Evolutionary conservation across 2,888 invertebrate genomes (phyloP), one percentile per base, ranked within the genome.

Genomic region (Eulithis prunata): DNA sequence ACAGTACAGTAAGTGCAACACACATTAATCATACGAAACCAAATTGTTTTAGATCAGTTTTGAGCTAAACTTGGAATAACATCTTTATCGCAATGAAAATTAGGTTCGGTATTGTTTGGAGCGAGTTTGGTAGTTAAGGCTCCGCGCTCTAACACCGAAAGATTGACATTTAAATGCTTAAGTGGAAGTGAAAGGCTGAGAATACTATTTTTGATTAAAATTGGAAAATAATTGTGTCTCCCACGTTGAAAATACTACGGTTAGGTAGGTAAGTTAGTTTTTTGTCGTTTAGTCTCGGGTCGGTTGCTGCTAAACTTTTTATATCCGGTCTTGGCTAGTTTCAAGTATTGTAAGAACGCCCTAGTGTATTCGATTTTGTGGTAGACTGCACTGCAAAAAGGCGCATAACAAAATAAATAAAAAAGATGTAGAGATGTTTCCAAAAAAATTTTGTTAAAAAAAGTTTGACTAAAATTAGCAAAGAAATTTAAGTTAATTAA

Each of bases 151-250:
- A 78, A 81, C 77, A 81, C 79, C 76, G 76, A 81, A 81, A 92
- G 92, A 93, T 92, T 91, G 92, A 93, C 92, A 93, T 93, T 91
- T 93, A 92, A 93, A 92, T 91, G 85, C 83, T 89, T 90, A 90
- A 90, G 89, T 90, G 90, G 92, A 92, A 91, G 92, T 89, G 92
- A 93, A 92, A 92, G 89, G 88, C 84, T 84, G 84, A 84, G 85
- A 86, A 87, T 86, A 87, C 84, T 90, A 90, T 91, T 92, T 92
- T 91, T 90, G 91, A 93, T 92, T 92, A 91, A 92, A 93, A 93
- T 92, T 92, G 90, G 88, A 91, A 90, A 88, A 93, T 93, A 92
- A 93, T 93, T 91, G 92, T 87, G 86, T 91, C 91, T 93, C 92
- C 91, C 92, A 91, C 91, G 92, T 86, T 84, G 86, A 82, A 60